Conservation (phyloP, 2,797 vertebrate genomes). For the Uromys caudimaculatus region DNA sequence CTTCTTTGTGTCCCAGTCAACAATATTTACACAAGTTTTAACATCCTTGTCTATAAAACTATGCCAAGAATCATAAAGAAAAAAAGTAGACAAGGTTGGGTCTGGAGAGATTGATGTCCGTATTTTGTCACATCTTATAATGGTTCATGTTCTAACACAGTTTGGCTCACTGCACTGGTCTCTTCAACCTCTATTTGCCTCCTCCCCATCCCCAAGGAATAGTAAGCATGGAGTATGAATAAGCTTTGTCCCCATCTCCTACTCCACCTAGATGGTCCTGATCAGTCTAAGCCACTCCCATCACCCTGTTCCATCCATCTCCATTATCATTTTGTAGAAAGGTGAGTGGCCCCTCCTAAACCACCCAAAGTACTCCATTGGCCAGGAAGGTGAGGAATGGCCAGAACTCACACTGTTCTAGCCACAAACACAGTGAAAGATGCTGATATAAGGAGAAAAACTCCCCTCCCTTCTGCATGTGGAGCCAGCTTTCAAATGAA, state of each 20-base stretch:
- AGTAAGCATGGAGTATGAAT: not conserved
- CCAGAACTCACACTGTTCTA: not conserved
- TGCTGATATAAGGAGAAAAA: not conserved
- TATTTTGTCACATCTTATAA: not conserved
- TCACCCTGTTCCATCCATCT: too few relatives aligned
- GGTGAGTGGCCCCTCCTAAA: not conserved
- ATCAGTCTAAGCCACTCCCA: not conserved
- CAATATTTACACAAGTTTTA: not conserved
- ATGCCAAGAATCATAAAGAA: not conserved
- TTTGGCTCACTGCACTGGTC: not conserved
- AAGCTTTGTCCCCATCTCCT: not conserved
- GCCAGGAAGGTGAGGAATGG: not conserved
- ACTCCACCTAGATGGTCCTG: not conserved
- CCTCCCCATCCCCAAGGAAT: rapidly evolving
- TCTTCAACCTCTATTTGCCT: not conserved
- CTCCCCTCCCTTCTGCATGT: not conserved
- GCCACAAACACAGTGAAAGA: not conserved
- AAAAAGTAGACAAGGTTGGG: not conserved
- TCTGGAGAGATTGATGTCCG: not conserved
- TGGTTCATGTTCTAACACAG: not conserved
- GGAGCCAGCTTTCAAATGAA: not conserved
- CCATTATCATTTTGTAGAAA: not conserved
- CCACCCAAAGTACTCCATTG: not conserved
- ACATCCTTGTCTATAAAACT: not conserved
- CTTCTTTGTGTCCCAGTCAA: not conserved